Percentiles rank a stretch among this genome's conserved stretches.
These are phyloP conservation scores for Cheilosia urbana DNA, from an alignment of 2,888 invertebrate genomes.

Conservation along the genomic window DNA sequence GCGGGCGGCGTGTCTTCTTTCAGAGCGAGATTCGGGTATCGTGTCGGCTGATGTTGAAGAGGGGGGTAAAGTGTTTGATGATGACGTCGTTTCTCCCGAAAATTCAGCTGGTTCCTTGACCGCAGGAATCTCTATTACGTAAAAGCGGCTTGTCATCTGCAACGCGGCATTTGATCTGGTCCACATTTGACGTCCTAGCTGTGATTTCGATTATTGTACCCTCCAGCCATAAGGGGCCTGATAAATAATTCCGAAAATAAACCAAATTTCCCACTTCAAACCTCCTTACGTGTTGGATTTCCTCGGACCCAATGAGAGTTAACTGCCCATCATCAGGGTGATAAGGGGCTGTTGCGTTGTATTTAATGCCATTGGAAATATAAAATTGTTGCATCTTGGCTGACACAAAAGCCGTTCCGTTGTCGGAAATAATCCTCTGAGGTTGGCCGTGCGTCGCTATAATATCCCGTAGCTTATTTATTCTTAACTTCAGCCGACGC, in stretches of 20 bases:
- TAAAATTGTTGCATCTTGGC: too few species aligned
- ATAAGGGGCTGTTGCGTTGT: not conserved
- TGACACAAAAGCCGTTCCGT: too few species aligned
- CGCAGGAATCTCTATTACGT: not conserved
- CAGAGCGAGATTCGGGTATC: too few species aligned
- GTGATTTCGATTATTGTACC: slow-evolving; percentile 14
- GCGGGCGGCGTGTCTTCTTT: not conserved
- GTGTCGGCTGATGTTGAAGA: too few species aligned
- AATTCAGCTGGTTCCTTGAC: not conserved
- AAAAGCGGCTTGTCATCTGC: not conserved
- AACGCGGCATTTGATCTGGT: slow-evolving; percentile 13
- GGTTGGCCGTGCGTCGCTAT: too few species aligned
- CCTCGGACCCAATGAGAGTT: not conserved
- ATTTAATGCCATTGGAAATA: too few species aligned
- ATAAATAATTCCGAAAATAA: slow-evolving; percentile 16
- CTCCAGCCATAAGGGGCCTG: too few species aligned
- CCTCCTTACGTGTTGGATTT: not conserved
- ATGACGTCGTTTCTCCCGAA: not conserved
- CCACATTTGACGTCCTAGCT: not conserved
- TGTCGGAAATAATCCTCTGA: too few species aligned
- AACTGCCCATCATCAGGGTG: slow-evolving; percentile 5
- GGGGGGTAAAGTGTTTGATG: not conserved
- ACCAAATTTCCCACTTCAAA: slow-evolving; percentile 6
- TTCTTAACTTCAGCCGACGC: not conserved
- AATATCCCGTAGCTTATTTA: not conserved